Conservation (phyloP, 2,113 vertebrate genomes). For the Plestiodon gilberti region DNA sequence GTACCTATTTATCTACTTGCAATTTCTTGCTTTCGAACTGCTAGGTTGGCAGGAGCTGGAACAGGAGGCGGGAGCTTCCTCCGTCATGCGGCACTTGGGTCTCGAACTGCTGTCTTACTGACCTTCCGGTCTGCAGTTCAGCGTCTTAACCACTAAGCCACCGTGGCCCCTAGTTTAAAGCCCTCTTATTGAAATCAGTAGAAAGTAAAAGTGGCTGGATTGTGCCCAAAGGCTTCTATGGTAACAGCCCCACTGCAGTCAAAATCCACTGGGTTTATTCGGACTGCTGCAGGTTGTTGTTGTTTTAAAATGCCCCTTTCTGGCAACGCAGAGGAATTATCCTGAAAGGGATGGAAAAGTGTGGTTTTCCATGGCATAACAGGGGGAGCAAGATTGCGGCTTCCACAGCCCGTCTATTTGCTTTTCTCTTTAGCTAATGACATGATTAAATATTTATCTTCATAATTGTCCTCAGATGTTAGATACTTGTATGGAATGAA, state of each 20-base stretch:
- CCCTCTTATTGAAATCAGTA: not conserved
- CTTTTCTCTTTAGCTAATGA: conserved; percentile 62
- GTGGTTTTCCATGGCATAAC: conserved; percentile 28
- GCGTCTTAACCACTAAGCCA: too few species aligned
- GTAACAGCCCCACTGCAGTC: not conserved
- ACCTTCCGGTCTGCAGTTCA: too few species aligned
- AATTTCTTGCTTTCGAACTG: too few species aligned
- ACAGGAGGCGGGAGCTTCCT: too few species aligned
- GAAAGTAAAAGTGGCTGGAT: not conserved
- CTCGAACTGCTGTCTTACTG: too few species aligned
- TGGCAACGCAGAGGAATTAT: conserved; percentile 17
- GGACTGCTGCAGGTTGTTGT: not conserved
- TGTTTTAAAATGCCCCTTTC: not conserved
- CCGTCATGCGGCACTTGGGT: too few species aligned
- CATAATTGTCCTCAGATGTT: conserved; percentile 68
- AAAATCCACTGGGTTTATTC: conserved; percentile 8
- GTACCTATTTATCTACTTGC: too few species aligned
- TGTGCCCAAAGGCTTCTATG: conserved; percentile 1
- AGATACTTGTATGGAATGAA: conserved; percentile 54
- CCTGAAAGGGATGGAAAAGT: conserved; percentile 36
- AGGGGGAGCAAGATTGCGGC: conserved; percentile 9
- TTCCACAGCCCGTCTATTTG: conserved; percentile 53
- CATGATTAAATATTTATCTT: conserved; percentile 68
- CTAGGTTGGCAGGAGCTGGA: too few species aligned
- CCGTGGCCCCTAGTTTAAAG: too few species aligned